Evolutionary conservation across 2,797 vertebrate genomes (phyloP), one percentile per base, ranked within the genome.

Genomic region (Menidia menidia): DNA sequence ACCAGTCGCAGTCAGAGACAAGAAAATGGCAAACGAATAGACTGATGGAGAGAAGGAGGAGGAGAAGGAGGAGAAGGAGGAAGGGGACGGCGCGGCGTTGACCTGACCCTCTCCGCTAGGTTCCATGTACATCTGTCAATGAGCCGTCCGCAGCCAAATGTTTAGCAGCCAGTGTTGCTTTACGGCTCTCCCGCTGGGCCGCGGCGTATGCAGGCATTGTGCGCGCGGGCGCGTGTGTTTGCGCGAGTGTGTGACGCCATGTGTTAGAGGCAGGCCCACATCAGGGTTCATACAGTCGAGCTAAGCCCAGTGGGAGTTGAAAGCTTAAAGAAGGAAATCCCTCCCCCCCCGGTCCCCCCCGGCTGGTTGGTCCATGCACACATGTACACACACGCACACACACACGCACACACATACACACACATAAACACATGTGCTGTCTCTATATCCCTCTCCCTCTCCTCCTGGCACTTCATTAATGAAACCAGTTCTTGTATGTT

Each of bases 271-370:
- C 88, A 85, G 86, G 84, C 89, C 88, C 88, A 93, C 88, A 92
- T 93, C 85, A 87, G 87, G 87, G 88, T 91, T 89, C 89, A 89
- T 89, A 90, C 88, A 89, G 89, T 88, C 64, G 86, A 85, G 89
- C 86, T 81, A 42, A 84, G 85, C 93, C 93, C 91, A 83, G 85
- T 92, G 94, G 93, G 93, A 94, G 90, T 92, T 92, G 85, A 91
- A 90, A 93, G 93, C 93, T 94, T 94, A 93, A 94, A 93, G 87
- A 91, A 92, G 92, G 89, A 93, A 94, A 93, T 88, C 92, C 92
- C 92, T 85, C 89, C 91, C 70, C 92, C 92, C 86, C 89, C 91
- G 25, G 25, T 25, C 25, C 92, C 92, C 86, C 89, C 91, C 70
- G 91, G 90, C 89, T 89, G 81, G 81, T 82, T 71, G 19, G 67